Base-by-base conservation (phyloP, 2,888 invertebrate species). In the Cerastis leucographa region DNA sequence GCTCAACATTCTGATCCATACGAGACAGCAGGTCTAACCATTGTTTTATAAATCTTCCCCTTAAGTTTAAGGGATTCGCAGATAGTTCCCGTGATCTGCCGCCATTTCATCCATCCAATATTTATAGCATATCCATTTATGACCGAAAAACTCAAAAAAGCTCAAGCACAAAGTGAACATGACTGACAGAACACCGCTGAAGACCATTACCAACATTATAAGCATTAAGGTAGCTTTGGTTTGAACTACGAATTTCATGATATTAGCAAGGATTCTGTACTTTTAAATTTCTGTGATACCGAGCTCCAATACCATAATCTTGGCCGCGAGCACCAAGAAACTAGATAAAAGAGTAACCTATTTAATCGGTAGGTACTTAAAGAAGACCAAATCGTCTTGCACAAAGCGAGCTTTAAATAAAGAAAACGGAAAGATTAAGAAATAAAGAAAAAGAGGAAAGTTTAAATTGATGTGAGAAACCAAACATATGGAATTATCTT, bases 401-500 rank as follows among this genome's bases (percentile, higher is more conserved):
- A 69, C 51, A 65, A 69, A 69, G 74, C 73, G 67, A 46, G 61
- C 42, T 68, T 65, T 35, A 69, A 65, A 73, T 65, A 70, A 74
- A 59, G 66, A 59, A 79, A 81, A 71, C 61, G 65, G 22, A 40
- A 69, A 69, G 74, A 81, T 80, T 80, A 80, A 84, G 68, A 54
- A 59, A 71, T 67, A 74, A 71, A 71, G 71, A 74, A 75, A 73
- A 66, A 54, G 54, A 49, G 25, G 22, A 66, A 85, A 85, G 66
- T 70, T 81, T 68, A 85, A 83, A 82, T 84, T 64, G 66, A 81
- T 74, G 85, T 70, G 46, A 59, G 85, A 80, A 74, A 35, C 42
- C 56, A 19, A 56, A 85, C 85, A 82, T 42, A 64, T 61, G 73
- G 70, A 77, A 83, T 76, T 83, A 85, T 71, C 62, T 82, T 77